A percentile compares a stretch with the other conserved stretches of the same genome.
phyloP scores from a whole-genome alignment of 92 coral and sea anemone species.

The Porites divaricata region DNA sequence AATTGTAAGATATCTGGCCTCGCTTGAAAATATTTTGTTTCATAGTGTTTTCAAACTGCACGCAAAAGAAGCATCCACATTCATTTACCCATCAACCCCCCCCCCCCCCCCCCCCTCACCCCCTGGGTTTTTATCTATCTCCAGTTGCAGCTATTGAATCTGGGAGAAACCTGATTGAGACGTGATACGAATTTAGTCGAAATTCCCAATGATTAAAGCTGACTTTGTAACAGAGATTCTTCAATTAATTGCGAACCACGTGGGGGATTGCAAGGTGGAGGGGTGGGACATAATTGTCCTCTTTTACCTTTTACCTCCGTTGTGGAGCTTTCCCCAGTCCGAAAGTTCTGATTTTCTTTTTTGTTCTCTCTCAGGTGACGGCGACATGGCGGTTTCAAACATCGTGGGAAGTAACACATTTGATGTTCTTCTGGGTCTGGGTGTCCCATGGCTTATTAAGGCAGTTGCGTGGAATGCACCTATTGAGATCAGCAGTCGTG shows the following conservation, averaged over 20 bases:
- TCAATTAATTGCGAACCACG: not conserved
- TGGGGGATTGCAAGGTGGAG: not conserved
- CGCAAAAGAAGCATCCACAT: no score
- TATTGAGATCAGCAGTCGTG: no score
- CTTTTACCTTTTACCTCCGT: no score
- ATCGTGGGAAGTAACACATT: slow-evolving; percentile 81
- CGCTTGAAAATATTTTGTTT: no score
- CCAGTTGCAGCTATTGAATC: not conserved
- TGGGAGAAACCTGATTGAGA: slow-evolving; percentile 2
- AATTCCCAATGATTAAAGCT: not conserved
- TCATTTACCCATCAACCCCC: not conserved
- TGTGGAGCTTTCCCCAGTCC: no score
- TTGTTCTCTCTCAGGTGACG: slow-evolving; percentile 31
- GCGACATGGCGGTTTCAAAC: slow-evolving; percentile 89
- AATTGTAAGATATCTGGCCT: no score
- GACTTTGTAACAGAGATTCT: not conserved
- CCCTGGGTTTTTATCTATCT: not conserved
- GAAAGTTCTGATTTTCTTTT: no score
- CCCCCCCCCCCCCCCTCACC: not conserved
- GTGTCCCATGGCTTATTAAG: slow-evolving; percentile 82
- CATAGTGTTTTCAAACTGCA: no score
- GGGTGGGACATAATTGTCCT: not conserved
- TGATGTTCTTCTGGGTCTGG: slow-evolving; percentile 83
- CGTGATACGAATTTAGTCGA: not conserved
- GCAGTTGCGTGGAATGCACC: slow-evolving; percentile 28